Conservation (phyloP, 2,888 invertebrate species). For the Panopea generosa region DNA sequence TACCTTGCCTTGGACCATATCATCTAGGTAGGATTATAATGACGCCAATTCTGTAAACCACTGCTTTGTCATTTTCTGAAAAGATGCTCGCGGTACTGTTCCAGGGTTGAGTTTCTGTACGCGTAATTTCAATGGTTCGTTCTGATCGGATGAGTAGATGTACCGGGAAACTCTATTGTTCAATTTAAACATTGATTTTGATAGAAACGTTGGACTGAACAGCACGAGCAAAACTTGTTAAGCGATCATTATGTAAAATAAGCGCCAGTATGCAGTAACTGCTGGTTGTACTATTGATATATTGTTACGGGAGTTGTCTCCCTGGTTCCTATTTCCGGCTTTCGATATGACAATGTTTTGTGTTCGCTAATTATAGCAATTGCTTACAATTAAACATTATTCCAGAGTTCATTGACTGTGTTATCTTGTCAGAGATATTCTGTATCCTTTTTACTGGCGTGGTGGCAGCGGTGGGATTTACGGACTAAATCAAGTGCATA, state of each 20-base stretch:
- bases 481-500: no score
- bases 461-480: no score
- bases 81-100: background rate
- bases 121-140: constrained; percentile 15
- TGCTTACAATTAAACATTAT: no score
- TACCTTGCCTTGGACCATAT: constrained; percentile 7
- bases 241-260: constrained; percentile 25
- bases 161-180: constrained; percentile 15
- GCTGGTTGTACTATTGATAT: no score
- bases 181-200: constrained; percentile 13
- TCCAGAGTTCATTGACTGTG: no score
- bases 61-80: constrained; percentile 21
- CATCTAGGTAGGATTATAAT: constrained; percentile 9
- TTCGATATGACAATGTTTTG: no score
- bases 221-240: constrained; percentile 32
- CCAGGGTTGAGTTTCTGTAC: constrained; percentile 10
- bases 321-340: no score
- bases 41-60: constrained; percentile 12
- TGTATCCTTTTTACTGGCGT: no score
- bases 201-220: constrained; percentile 42
- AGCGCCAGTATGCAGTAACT: no score
- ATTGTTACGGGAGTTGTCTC: no score
- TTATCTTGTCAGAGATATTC: no score
- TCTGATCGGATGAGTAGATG: constrained; percentile 9
- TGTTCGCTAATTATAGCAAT: no score